phyloP scores from a whole-genome alignment of 35 echinoderm and acorn worm species.

The Anneissia japonica region DNA sequence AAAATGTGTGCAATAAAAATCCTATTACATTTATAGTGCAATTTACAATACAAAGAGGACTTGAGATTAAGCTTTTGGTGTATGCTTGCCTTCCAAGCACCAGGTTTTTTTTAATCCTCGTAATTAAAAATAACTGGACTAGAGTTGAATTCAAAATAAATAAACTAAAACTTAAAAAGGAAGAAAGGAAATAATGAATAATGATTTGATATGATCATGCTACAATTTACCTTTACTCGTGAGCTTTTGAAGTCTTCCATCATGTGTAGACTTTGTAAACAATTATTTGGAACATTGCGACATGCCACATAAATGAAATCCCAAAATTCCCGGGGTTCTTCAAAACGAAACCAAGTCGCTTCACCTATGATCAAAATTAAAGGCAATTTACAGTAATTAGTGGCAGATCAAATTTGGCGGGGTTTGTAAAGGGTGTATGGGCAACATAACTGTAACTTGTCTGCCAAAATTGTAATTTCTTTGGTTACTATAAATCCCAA shows the following conservation, averaged over 20 bases:
- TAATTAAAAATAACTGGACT: no score
- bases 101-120: no score
- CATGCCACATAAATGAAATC: conserved; percentile 51
- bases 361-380: conserved; percentile 30
- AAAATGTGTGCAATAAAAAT: no score
- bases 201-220: neutral
- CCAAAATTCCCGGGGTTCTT: conserved; percentile 65
- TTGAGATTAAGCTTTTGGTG: no score
- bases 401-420: neutral
- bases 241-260: conserved; percentile 55
- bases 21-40: no score
- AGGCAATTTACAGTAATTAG: neutral
- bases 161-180: conserved; percentile 8
- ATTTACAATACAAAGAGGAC: no score
- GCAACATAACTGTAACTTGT: no score
- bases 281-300: conserved; percentile 27
- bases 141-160: no score
- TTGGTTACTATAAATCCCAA: no score
- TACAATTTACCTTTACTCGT: conserved; percentile 49
- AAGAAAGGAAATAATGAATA: neutral
- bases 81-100: no score
- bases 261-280: conserved; percentile 31
- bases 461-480: no score
- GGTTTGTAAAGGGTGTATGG: no score
- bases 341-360: conserved; percentile 58